These are phyloP conservation scores for Percina caprodes DNA, from an alignment of 2,113 vertebrate genomes.

Conservation along the genomic window DNA sequence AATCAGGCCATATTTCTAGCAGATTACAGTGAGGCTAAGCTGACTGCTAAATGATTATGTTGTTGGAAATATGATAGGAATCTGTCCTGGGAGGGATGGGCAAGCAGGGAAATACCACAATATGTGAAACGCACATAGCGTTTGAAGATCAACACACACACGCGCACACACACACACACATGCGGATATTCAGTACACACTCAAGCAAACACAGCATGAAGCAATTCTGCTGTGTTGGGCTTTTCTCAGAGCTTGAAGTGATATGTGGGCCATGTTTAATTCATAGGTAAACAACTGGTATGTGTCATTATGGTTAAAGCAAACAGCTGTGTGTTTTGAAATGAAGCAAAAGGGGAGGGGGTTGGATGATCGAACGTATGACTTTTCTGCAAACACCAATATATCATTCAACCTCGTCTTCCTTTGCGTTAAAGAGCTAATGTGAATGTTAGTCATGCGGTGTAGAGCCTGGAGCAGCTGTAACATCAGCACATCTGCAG, in stretches of 20 bases:
- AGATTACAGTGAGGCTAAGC: slow-evolving; percentile 50
- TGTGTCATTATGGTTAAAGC: slow-evolving; percentile 63
- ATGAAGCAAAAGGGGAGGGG: slow-evolving; percentile 2
- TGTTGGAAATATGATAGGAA: slow-evolving; percentile 53
- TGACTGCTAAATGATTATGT: slow-evolving; percentile 50
- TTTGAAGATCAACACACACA: slow-evolving; percentile 6
- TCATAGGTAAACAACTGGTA: slow-evolving; percentile 64
- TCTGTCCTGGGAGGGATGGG: slow-evolving; percentile 41
- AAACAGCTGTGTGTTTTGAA: slow-evolving; percentile 47
- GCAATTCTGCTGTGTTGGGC: slow-evolving; percentile 55
- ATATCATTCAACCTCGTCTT: slow-evolving; percentile 6
- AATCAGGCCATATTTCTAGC: slow-evolving; percentile 52
- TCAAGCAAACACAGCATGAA: slow-evolving; percentile 41
- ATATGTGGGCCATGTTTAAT: slow-evolving; percentile 68
- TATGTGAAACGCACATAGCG: slow-evolving; percentile 47
- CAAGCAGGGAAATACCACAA: slow-evolving; percentile 43
- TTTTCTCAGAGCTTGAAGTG: slow-evolving; percentile 51
- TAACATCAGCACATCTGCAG: slow-evolving; percentile 11
- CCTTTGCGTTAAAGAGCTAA: slow-evolving; percentile 2
- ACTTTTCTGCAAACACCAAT: slow-evolving; percentile 15
- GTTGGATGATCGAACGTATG: slow-evolving; percentile 12
- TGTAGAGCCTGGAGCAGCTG: neutral
- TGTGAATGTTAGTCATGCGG: slow-evolving; percentile 9
- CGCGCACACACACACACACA: slow-evolving; percentile 9
- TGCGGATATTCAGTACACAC: slow-evolving; percentile 35